Evolutionary conservation across 2,113 vertebrate species (phyloP), one percentile per base, ranked within the genome.

Genomic region (Vanacampus margaritifer): DNA sequence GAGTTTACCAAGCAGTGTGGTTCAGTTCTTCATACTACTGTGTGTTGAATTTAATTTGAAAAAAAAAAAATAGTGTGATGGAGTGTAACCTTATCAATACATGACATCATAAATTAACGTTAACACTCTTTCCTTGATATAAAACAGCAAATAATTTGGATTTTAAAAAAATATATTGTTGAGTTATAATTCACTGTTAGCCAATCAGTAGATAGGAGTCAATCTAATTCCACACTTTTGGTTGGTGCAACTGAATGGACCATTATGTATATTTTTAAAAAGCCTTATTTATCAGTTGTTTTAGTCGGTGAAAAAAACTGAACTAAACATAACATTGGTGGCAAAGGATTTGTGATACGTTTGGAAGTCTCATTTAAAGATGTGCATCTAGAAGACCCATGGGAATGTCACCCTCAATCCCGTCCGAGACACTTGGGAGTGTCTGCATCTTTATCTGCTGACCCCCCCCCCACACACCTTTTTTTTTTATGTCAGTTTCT

Each of bases 401-500:
- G 12, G 28, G 26, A 43, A 65, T 63, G 23, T 66, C 61, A 28
- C 39, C 48, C 17, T 51, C 35, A 73, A 28, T 0, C 72, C 23
- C 26, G 59, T 48, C 60, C 58, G 64, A 35, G 54, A 26, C 59
- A 68, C 62, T 71, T 75, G 76, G 82, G 89, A 87, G 78, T 79
- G 54, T 80, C 84, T 90, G 84, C 88, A 84, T 78, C 87, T 87
- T 89, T 86, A 88, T 75, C 64, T 84, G 81, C 86, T 90, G 80
- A 80, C 85, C 73, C n/a, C n/a, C n/a, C n/a, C n/a, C n/a, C n/a
- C n/a, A n/a, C n/a, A n/a, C n/a, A n/a, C n/a, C n/a, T 87, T 74
- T 87, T 89, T 90, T 75, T 35, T 43, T 60, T 62, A 85, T 90
- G 85, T 90, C 88, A 86, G 87, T 82, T 84, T 90, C 67, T 92